These are phyloP conservation scores for Aspidoscelis tigris DNA, from an alignment of 2,113 vertebrate species.

Conservation along the genomic window DNA sequence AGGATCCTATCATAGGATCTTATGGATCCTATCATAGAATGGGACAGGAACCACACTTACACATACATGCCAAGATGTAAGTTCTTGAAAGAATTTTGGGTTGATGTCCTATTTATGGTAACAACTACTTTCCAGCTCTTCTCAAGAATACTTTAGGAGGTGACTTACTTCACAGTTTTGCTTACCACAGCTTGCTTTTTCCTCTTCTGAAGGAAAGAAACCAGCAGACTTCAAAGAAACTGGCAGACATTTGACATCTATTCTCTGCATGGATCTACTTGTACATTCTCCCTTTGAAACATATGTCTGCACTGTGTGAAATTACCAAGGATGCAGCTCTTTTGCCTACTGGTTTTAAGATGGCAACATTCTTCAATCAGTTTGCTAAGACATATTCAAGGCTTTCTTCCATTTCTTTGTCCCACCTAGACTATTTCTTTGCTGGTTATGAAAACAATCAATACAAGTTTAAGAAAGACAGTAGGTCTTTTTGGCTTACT, in stretches of 20 bases:
- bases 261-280: not conserved
- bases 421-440: no score
- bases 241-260: not conserved
- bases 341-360: not conserved
- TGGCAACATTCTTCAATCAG: not conserved
- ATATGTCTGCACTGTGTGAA: not conserved
- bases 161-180: conserved; percentile 1
- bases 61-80: not conserved
- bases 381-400: no score
- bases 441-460: no score
- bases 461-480: no score
- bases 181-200: conserved; percentile 14
- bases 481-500: no score
- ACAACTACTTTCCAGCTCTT: not conserved
- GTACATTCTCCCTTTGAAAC: not conserved
- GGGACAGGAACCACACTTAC: not conserved
- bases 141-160: not conserved
- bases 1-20: no score
- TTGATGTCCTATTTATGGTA: not conserved
- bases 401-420: no score
- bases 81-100: not conserved
- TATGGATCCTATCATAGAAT: not conserved
- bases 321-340: not conserved
- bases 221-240: not conserved
- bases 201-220: not conserved